phyloP scores from a whole-genome alignment of 2,113 vertebrate species.

The Hystrix cristata region DNA sequence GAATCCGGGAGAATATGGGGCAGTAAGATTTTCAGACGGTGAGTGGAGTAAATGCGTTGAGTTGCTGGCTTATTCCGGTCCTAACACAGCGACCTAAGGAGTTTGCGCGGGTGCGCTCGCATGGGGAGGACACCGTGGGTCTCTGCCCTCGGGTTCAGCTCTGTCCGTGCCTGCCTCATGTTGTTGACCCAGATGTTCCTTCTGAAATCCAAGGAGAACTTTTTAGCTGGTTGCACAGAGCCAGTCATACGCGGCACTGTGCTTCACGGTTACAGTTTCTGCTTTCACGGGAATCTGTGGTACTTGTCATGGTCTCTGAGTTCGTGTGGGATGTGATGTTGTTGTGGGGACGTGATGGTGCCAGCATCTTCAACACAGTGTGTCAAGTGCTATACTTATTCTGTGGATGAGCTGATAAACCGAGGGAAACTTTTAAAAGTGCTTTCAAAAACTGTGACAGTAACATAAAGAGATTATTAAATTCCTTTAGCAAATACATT shows the following conservation, averaged over 20 bases:
- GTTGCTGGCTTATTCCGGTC: not conserved
- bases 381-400: not conserved
- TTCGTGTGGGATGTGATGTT: too few species aligned
- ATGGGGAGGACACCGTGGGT: accelerated
- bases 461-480: not conserved
- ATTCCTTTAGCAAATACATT: not conserved
- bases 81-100: accelerated
- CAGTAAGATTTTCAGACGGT: not conserved
- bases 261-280: not conserved
- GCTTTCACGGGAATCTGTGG: not conserved
- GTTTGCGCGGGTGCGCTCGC: accelerated
- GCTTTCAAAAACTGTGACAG: not conserved
- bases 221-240: not conserved
- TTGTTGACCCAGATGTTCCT: not conserved
- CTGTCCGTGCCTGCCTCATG: accelerated
- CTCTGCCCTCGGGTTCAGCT: accelerated
- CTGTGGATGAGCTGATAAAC: not conserved
- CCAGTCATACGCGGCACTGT: accelerated
- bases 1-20: too few species aligned
- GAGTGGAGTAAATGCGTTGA: not conserved
- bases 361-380: not conserved
- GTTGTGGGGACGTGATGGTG: not conserved
- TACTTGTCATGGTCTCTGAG: not conserved
- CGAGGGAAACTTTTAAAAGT: not conserved
- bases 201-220: not conserved